phyloP scores from a whole-genome alignment of 1,140 invertebrate genomes.

The Apis florea region DNA sequence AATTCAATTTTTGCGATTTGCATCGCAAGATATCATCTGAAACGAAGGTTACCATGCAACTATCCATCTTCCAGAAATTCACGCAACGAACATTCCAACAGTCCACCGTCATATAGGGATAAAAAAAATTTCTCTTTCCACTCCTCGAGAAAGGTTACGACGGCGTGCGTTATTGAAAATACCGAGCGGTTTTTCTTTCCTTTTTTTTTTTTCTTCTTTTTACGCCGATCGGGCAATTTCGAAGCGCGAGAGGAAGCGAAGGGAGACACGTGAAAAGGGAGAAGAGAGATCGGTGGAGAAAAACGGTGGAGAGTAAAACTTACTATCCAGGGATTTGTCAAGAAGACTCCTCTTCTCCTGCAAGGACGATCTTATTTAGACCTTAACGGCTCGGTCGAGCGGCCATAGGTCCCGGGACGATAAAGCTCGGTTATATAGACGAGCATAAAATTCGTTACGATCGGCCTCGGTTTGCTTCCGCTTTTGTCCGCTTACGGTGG shows the following conservation, averaged over 20 bases:
- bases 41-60: too few relatives aligned
- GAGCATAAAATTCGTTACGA: slow-evolving; percentile 71
- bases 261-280: neutral
- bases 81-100: neutral
- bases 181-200: neutral
- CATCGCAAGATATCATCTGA: too few relatives aligned
- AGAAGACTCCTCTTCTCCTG: slow-evolving; percentile 44
- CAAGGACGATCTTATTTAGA: slow-evolving; percentile 74
- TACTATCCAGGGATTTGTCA: slow-evolving; percentile 67
- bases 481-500: slow-evolving; percentile 11
- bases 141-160: neutral
- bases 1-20: too few relatives aligned
- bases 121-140: neutral
- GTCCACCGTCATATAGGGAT: too few relatives aligned
- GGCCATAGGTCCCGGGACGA: slow-evolving; percentile 70
- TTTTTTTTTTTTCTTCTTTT: slow-evolving; percentile 8
- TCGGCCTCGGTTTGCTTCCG: slow-evolving; percentile 59
- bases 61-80: neutral
- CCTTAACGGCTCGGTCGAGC: slow-evolving; percentile 67
- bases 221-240: slow-evolving; percentile 38
- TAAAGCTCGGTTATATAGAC: slow-evolving; percentile 72
- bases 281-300: neutral
- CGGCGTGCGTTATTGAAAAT: slow-evolving; percentile 46
- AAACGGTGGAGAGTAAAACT: slow-evolving; percentile 53
- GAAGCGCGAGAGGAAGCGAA: slow-evolving; percentile 22